Conservation (phyloP, 2,888 invertebrate genomes). For the Ectobius pallidus region DNA sequence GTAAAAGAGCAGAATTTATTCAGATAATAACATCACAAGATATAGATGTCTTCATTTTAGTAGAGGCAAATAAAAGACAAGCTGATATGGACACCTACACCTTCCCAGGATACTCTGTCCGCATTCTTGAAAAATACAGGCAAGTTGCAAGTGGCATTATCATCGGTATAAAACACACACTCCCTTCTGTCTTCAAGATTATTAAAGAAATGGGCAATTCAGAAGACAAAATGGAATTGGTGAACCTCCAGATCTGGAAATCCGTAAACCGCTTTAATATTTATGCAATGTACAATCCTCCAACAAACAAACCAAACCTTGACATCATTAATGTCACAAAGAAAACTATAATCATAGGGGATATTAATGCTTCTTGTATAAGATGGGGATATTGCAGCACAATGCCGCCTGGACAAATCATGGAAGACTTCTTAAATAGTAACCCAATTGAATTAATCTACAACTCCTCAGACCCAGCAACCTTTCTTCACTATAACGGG, state of each 20-base stretch:
- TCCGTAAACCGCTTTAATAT: not conserved
- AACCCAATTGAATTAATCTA: not conserved
- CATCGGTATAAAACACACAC: not conserved
- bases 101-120: not conserved
- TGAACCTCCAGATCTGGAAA: not conserved
- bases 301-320: not conserved
- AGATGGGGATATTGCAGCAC: not conserved
- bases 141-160: not conserved
- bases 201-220: not conserved
- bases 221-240: not conserved
- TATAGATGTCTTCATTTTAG: no score
- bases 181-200: not conserved
- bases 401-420: slow-evolving; percentile 55
- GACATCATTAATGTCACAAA: not conserved
- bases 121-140: slow-evolving; percentile 2
- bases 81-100: no score
- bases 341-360: not conserved
- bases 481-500: not conserved
- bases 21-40: not conserved
- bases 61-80: no score
- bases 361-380: not conserved
- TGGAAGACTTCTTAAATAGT: not conserved
- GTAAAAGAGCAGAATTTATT: slow-evolving; percentile 5
- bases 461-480: not conserved
- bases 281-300: not conserved